Base-by-base conservation (phyloP, 2,888 invertebrate genomes). In the Sylvicola fuscatus region DNA sequence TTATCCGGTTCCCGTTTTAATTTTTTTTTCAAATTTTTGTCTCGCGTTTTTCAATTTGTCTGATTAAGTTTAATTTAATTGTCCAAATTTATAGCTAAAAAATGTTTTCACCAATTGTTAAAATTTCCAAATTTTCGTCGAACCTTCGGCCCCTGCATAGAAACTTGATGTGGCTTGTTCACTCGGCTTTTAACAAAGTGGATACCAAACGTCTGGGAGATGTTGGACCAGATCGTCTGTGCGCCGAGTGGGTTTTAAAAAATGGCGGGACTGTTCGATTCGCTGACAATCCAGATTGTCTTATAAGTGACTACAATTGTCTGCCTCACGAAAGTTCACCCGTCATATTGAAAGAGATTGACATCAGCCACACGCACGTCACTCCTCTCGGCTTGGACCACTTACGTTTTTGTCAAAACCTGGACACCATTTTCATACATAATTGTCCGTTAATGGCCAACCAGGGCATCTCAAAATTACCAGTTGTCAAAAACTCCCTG, bases 161-260 rank as follows among this genome's bases (percentile, higher is more conserved):
- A 4, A 26, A 12, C 5, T n/a, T 33, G 12, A 26, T 17, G 33
- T 33, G n/a, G 12, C 26, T 33, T 33, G 33, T 33, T 4, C 17
- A 33, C 14, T 14, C 13, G 4, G 11, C 26, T 6, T 72, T 71
- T 44, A 72, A 72, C 49, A 60, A 56, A 39, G 68, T 78, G 4
- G 77, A 79, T 49, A 47, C 56, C 13, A 59, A 67, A 0, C 63
- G 81, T 38, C 62, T 76, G 32, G 64, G 71, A 49, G 51, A 61
- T 44, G 64, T 86, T 31, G 90, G 90, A 0, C 72, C 87, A 1
- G 84, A 92, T 50, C 60, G 80, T 44, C 31, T 29, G 10, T 87
- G 87, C 58, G 86, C 89, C 1, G 90, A 92, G 58, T 92, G 90
- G 90, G 64, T 90, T 15, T 60, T 92, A 34, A 63, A 76, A 42